These are phyloP conservation scores for Vanessa cardui DNA, from an alignment of 2,888 invertebrate genomes.

Conservation along the genomic window DNA sequence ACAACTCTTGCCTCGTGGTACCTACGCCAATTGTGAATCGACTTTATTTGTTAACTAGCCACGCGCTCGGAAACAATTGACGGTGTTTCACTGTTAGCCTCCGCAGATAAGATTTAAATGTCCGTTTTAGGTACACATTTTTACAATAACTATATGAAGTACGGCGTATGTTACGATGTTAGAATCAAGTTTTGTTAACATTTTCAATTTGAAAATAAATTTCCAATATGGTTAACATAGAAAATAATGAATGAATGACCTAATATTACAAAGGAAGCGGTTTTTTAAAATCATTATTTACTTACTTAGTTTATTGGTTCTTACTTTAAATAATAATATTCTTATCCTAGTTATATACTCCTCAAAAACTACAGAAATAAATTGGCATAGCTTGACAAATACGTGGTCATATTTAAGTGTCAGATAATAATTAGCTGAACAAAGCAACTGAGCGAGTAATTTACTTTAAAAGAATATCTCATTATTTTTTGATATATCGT, in stretches of 20 bases:
- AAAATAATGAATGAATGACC: too few species aligned
- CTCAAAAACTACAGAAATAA: constrained; percentile 2
- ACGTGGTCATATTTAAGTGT: constrained; percentile 11
- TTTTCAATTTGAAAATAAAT: too few species aligned
- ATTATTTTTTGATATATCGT: constrained; percentile 1
- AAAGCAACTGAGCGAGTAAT: neutral
- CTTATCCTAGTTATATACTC: neutral
- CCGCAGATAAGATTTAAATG: constrained; percentile 73
- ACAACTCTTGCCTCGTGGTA: constrained; percentile 62
- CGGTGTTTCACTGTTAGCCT: constrained; percentile 65
- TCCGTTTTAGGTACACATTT: constrained; percentile 49
- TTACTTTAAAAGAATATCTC: neutral
- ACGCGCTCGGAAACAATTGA: constrained; percentile 81
- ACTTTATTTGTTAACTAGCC: constrained; percentile 80
- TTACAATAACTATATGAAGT: constrained; percentile 19
- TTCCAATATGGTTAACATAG: too few species aligned
- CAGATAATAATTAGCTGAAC: constrained; percentile 8
- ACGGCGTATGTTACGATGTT: neutral
- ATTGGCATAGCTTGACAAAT: constrained; percentile 4
- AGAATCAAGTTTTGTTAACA: neutral
- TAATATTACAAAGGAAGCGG: too few species aligned
- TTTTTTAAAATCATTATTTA: neutral
- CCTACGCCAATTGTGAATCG: constrained; percentile 77
- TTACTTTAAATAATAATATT: neutral
- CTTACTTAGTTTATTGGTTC: neutral